Evolutionary conservation across 2,113 vertebrate genomes (phyloP), one percentile per base, ranked within the genome.

Genomic region (Bungarus multicinctus): DNA sequence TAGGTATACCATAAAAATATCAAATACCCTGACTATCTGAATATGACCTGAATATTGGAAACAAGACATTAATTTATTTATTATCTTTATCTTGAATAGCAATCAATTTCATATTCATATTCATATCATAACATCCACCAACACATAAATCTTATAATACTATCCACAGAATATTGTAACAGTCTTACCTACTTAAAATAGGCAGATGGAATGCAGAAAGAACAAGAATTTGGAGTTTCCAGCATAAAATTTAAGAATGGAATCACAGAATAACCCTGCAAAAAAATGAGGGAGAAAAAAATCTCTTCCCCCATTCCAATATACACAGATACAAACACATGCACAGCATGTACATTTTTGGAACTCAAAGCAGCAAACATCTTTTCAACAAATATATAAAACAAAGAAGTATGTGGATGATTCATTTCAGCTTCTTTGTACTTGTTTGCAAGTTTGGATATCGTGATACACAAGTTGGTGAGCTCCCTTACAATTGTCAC

Each of bases 11-110:
- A 81, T 34, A 93, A 90, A 89, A 91, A 52, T 45, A 93, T 3
- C 52, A 87, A 95, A 58, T 92, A 45, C 39, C 4, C 85, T 50
- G 92, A 90, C 43, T 92, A 20, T 88, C 6, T 93, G 52, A 88
- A 25, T 12, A 87, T 85, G 6, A 45, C 85, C 3, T 55, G 30
- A 69, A 69, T n/a, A 69, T 69, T 25, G 90, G 88, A 95, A 95
- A 93, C 23, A 91, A 94, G 60, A 30, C 64, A 86, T 53, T 45
- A 95, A 94, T 85, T 94, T 30, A 91, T 58, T 39, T 81, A 81
- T 39, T 81, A 81, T 1, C 74, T 87, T 64, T 89, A 95, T 90
- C 39, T 27, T 43, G 6, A 12, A 54, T 60, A 88, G 6, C 55
- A 85, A 95, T 93, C 88, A 54, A 23, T 47, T 81, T 74, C 87